Percentiles rank a stretch among this genome's conserved stretches.
phyloP scores from a whole-genome alignment of 2,888 invertebrate species.

The Lepidochrysops patricia region DNA sequence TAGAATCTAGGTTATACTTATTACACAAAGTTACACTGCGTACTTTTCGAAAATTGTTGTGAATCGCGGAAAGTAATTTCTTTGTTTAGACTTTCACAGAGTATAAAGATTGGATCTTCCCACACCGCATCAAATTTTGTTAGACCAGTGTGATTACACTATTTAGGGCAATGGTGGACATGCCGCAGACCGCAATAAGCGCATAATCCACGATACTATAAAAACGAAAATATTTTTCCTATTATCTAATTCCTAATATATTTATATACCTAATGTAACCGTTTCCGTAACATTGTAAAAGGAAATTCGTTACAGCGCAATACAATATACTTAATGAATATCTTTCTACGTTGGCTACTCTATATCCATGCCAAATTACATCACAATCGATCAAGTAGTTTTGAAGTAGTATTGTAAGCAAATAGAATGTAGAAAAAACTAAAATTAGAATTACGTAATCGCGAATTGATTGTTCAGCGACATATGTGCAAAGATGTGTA shows the following conservation, averaged over 20 bases:
- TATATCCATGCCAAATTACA: neutral
- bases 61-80: neutral
- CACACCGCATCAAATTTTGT: slow-evolving; percentile 18
- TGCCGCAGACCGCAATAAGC: too few species aligned
- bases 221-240: too few species aligned
- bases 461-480: neutral
- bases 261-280: too few species aligned
- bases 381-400: too few species aligned
- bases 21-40: too few species aligned
- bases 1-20: too few species aligned
- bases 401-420: too few species aligned
- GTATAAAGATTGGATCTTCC: neutral
- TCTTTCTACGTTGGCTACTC: neutral
- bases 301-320: neutral
- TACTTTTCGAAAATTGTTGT: neutral
- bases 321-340: neutral
- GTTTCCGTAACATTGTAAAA: too few species aligned
- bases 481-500: too few species aligned
- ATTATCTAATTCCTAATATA: too few species aligned
- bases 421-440: too few species aligned
- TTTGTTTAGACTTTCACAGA: neutral
- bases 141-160: neutral
- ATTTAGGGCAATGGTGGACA: too few species aligned
- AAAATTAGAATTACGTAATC: neutral
- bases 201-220: neutral